Evolutionary conservation across 2,888 invertebrate species (phyloP), one percentile per base, ranked within the genome.

Genomic region (Gibbula magus): DNA sequence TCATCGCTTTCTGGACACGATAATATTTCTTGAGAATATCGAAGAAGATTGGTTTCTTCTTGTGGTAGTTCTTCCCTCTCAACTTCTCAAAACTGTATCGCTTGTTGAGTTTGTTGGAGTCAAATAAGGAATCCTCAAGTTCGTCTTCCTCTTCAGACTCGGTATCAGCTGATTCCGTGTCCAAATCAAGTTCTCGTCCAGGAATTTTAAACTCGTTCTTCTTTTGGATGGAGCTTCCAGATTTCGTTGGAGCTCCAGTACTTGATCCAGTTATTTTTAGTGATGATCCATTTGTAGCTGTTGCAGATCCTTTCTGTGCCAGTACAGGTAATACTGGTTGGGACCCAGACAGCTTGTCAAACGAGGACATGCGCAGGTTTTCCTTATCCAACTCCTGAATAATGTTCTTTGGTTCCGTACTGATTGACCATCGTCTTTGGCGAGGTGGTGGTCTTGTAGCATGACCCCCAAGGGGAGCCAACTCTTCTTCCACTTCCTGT

Each of bases 61-160:
- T 54, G 3, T 77, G 22, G 22, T 20, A 29, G 66, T 61, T 70
- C 61, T 77, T 53, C 39, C 51, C 75, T 45, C 53, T 61, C 10
- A 79, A 18, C 22, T 75, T 79, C 66, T 82, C 82, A 22, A 77
- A 70, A 45, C 79, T 82, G 79, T 78, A 82, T 25, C 66, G 45
- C 25, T 22, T 70, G 32, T 81, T 81, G 13, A 81, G 77, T 16
- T 81, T 81, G 8, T 18, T n/a, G 4, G 79, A n/a, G 35, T 81
- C 74, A 51, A 79, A 81, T 8, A 54, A 22, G 2, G 70, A 70
- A 7, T 78, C 74, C 20, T 32, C 20, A 18, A 18, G 25, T 39
- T 73, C 32, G 35, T 52, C 54, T 0, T 78, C 54, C 10, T 53
- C 54, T 18, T 29, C 29, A 1, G 54, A 78, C 53, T 78, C 67